Evolutionary conservation across 2,113 vertebrate species (phyloP), one percentile per base, ranked within the genome.

Genomic region (Ctenomys sociabilis): DNA sequence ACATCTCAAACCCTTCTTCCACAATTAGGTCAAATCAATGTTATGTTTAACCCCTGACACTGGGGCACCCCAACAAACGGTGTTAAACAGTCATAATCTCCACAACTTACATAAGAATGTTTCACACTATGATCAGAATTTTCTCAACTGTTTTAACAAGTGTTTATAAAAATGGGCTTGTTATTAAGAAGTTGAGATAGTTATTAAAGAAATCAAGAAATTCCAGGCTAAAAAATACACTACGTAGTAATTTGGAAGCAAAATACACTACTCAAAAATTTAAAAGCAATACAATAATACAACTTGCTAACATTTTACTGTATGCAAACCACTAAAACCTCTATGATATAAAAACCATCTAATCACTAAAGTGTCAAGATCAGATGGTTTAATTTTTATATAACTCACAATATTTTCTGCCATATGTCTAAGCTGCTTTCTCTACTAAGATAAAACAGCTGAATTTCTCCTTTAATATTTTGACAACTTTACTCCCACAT

Each of bases 401-500:
- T 40, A 72, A 94, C 21, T 35, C 90, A 88, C 66, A 85, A 30
- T 72, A 40, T 68, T 89, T 59, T 64, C 83, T 80, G 37, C 35
- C 63, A n/a, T 72, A 80, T 85, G 40, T 80, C 70, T 84, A 81
- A 89, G 37, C 17, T 1, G 2, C 7, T 84, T 17, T 75, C 11
- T 89, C 35, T 17, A 63, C n/a, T 26, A 52, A 87, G 26, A 83
- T 59, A 30, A 68, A 85, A 93, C 32, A 93, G 35, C 70, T 89
- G 64, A 86, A 43, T 35, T 89, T 84, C 72, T 59, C 92, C 85
- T 83, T 82, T 90, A 92, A 54, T 87, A 84, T 91, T 95, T 37
- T 94, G 86, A 96, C 95, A 96, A 77, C 35, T 89, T 77, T 64
- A 59, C 52, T 63, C 49, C 66, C 72, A 94, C 84, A 66, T 72